Evolutionary conservation across 2,888 invertebrate species (phyloP), one percentile per base, ranked within the genome.

Genomic region (Polymixis flavicincta): DNA sequence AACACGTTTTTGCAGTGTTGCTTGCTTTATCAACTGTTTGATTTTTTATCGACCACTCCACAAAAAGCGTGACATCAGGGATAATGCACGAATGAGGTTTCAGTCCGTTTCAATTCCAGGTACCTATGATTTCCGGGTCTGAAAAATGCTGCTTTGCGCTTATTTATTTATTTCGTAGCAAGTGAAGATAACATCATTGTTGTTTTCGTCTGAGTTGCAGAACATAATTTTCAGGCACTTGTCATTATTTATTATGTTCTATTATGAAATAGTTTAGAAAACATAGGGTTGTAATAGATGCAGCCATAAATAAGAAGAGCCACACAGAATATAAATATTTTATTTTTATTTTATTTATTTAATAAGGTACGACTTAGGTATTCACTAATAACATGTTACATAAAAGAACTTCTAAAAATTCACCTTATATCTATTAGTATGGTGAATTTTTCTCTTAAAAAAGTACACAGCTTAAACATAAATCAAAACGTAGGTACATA

Each of bases 1-100:
- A 37, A 48, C 67, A 82, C 55, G 8, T 76, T 78, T 82, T 60
- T 37, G 55, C 4, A 76, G 22, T 78, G 61, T 32, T 65, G n/a
- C 8, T 45, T 25, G 37, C 54, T 57, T 28, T 67, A 37, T 71
- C 50, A 32, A 25, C 45, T 59, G 42, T 45, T 70, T 42, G 25
- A 37, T 54, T 45, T 57, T 57, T 22, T 68, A 69, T 32, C 42
- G 42, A 50, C 25, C 11, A 37, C 37, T 22, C 2, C n/a, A n/a
- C 28, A 50, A 52, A 42, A 25, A 79, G 9, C 50, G 7, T 59
- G 42, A 13, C 19, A 14, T 22, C 42, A 3, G 8, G 55, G 17
- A 17, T 42, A 28, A 6, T 42, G 32, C 42, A 45, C 11, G 22
- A 52, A 25, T 52, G 25, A 50, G 17, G 45, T 45, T 55, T 17